A percentile compares a stretch with the other conserved stretches of the same genome.
Evolutionary conservation across 1,140 invertebrate genomes (phyloP).

Genomic region (Caenorhabditis briggsae): DNA sequence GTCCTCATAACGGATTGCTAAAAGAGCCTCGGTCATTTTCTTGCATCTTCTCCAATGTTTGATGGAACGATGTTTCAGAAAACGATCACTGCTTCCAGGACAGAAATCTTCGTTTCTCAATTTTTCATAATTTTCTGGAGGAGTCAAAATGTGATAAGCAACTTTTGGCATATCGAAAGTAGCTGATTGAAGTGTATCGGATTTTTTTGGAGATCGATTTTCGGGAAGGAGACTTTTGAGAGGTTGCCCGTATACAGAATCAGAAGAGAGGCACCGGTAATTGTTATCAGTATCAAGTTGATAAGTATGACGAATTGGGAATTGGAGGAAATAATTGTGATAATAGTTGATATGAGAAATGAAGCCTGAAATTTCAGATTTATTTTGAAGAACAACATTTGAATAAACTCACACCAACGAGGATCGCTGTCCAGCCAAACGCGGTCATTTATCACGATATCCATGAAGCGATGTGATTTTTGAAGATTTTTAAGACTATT

Average conservation of each 20-base stretch:
- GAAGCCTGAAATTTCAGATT: neutral
- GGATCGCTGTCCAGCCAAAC: neutral
- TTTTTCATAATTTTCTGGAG: slow-evolving; percentile 30
- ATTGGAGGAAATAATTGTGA: neutral
- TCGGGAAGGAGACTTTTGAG: neutral
- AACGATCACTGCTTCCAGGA: neutral
- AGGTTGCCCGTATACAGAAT: neutral
- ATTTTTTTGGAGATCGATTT: neutral
- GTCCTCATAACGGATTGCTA: neutral
- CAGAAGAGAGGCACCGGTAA: neutral
- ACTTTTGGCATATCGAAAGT: neutral
- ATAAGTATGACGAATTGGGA: neutral
- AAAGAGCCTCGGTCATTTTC: neutral
- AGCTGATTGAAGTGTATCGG: neutral
- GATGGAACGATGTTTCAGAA: too few relatives aligned
- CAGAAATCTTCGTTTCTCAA: neutral
- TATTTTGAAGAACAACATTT: too few relatives aligned
- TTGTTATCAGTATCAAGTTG: neutral
- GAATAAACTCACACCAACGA: neutral
- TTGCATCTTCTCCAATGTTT: neutral
- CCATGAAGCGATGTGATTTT: neutral
- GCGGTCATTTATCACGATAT: neutral
- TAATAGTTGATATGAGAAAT: neutral
- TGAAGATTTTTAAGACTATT: neutral
- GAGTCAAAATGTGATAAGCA: slow-evolving; percentile 6